Base-by-base conservation (phyloP, 2,113 vertebrate genomes). In the Epinephelus lanceolatus region DNA sequence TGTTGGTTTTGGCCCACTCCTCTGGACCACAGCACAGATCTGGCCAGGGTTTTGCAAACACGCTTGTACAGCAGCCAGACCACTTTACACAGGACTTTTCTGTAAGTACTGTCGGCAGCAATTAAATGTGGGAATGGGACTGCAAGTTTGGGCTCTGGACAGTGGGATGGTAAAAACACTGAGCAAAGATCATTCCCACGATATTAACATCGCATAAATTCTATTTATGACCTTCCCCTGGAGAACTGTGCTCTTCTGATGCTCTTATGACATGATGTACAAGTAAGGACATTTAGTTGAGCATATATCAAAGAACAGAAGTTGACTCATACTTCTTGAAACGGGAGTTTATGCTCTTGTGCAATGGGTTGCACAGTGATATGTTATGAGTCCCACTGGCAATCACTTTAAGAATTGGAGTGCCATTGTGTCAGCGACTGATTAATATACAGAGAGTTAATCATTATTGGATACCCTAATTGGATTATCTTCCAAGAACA, bases 1-100 rank as follows among this genome's bases (percentile, higher is more conserved):
- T 94, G 94, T 92, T 94, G 87, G 94, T 94, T 92, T 93, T 94
- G 93, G 94, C 94, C 66, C 80, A 60, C 84, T 90, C 85, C 76
- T 75, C 89, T 77, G 89, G 85, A 91, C 89, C 86, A 66, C 90
- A 89, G 86, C 83, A 70, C 81, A 88, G 85, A 91, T 93, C 87
- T 90, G 88, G 92, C 87, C 63, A 45, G 61, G 86, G 78, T 87
- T 87, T 89, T 70, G 91, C 87, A 91, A 93, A 93, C 87, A 86
- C 69, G 83, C 86, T 88, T 91, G 89, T 89, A 88, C 86, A 84
- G 86, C 84, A 85, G 91, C 93, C 92, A 94, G 88, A 89, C 83
- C 92, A 92, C 91, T 94, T 94, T 92, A 86, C 88, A 89, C 85
- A 83, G 82, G 91, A 91, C 87, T 93, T 92, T 89, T 89, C 88